Percentiles rank a stretch among this genome's conserved stretches.
Conservation (phyloP, 1,140 invertebrate species). For the Ceratitis capitata region DNA sequence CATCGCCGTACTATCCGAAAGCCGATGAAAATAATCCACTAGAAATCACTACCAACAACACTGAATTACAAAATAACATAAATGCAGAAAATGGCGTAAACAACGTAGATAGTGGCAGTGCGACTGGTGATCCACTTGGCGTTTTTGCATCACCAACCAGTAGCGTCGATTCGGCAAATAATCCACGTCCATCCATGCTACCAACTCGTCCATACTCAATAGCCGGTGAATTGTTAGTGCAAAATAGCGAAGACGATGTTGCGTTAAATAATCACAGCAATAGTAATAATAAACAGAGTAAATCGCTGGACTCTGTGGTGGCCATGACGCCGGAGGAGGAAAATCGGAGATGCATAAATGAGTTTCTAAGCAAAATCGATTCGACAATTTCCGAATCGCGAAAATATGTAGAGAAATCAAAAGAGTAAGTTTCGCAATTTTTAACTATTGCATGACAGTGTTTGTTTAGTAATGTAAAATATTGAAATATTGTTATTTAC, state of each 20-base stretch:
- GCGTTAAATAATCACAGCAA: slow-evolving; percentile 36
- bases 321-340: slow-evolving; percentile 73
- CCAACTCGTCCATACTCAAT: slow-evolving; percentile 66
- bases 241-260: slow-evolving; percentile 52
- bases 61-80: neutral
- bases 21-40: slow-evolving; percentile 34
- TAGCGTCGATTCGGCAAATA: neutral
- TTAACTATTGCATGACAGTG: no score
- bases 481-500: neutral
- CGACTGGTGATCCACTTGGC: neutral
- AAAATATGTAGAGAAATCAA: slow-evolving; percentile 83
- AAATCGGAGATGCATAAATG: slow-evolving; percentile 74
- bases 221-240: slow-evolving; percentile 63
- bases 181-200: slow-evolving; percentile 45
- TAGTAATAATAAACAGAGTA: slow-evolving; percentile 59
- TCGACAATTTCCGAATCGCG: slow-evolving; percentile 85
- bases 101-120: neutral
- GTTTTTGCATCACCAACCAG: slow-evolving; percentile 45
- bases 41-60: slow-evolving; percentile 27
- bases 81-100: neutral
- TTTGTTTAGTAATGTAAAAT: neutral
- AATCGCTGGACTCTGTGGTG: slow-evolving; percentile 66
- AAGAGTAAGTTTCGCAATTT: slow-evolving; percentile 73
- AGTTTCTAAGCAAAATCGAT: slow-evolving; percentile 89
- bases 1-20: slow-evolving; percentile 70